Base-by-base conservation (phyloP, 2,888 invertebrate species). In the Pasiphila rectangulata region DNA sequence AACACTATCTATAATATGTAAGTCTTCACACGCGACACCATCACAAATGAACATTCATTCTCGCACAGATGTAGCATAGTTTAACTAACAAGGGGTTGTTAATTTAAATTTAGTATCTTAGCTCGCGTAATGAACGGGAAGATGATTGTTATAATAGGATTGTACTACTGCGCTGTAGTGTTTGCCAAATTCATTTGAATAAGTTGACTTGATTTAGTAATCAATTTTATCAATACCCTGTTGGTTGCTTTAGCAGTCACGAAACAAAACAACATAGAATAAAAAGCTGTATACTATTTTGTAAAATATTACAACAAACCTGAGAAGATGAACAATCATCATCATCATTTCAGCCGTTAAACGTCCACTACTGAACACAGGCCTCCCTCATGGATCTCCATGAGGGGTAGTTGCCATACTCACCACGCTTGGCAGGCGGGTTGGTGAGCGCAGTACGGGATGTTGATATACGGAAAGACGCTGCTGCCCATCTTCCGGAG, bases 51-150 rank as follows among this genome's bases (percentile, higher is more conserved):
- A 79, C 84, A 81, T 80, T 76, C 75, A 77, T 76, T 79, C 71
- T 64, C 62, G 66, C 73, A 65, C 75, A 76, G 75, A 77, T 78
- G 80, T 82, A 75, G 70, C 51, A 69, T 80, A 85, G 84, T 85
- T 83, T 64, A 70, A 79, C 80, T 86, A 85, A 84, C 85, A 81
- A 85, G 85, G 81, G 82, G 79, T 69, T 85, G 83, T 87, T 88
- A 85, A 88, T 88, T 86, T 84, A 85, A 88, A 88, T 87, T 87
- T 86, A 88, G 82, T 84, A 83, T 86, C 87, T 83, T 76, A 75
- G 77, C 80, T 51, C 74, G 44, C 74, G 80, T 85, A 87, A 87
- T 87, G 86, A 87, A 87, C 84, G 79, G 71, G 77, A 81, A 81
- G 83, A 84, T 85, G 84, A 86, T 87, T 83, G 85, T 75, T 79